Evolutionary conservation across 30 jellyfish, hydroid and myxozoan genomes (phyloP).

Genomic region (Catostylus mosaicus): DNA sequence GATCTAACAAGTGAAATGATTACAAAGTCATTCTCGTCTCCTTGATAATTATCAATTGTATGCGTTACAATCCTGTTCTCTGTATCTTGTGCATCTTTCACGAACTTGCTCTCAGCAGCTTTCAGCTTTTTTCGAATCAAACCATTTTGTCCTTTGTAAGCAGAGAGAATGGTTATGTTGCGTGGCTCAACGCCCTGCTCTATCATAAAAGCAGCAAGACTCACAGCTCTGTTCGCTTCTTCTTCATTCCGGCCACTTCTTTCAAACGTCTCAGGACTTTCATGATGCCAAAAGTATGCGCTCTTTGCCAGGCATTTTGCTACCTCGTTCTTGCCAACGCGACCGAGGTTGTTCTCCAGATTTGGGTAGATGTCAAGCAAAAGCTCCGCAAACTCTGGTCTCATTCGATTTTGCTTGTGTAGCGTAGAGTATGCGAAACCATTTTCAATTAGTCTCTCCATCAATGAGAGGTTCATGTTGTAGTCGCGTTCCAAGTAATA

Average conservation of each 20-base stretch:
- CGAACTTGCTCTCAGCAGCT: conserved; percentile 3
- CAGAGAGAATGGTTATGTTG: conserved; percentile 63
- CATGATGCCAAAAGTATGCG: conserved; percentile 69
- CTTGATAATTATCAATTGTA: conserved; percentile 82
- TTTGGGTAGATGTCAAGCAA: conserved; percentile 67
- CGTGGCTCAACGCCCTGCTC: conserved; percentile 58
- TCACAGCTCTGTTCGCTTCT: conserved; percentile 67
- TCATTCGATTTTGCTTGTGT: conserved; percentile 67
- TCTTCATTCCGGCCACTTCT: conserved; percentile 60
- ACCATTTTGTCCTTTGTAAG: conserved; percentile 74
- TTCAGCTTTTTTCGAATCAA: conserved; percentile 50
- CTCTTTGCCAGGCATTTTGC: conserved; percentile 45
- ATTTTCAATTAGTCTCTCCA: conserved; percentile 69
- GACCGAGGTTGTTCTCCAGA: conserved; percentile 42
- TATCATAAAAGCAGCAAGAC: conserved; percentile 48
- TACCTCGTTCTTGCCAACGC: conserved; percentile 48
- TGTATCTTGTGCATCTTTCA: not conserved
- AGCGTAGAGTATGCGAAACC: conserved; percentile 40
- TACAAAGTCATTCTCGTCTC: conserved; percentile 80
- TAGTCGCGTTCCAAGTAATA: conserved; percentile 50
- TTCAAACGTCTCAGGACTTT: conserved; percentile 23
- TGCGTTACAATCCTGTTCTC: conserved; percentile 33
- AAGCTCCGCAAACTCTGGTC: conserved; percentile 73
- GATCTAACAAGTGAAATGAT: conserved; percentile 78
- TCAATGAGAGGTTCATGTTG: conserved; percentile 71